These are phyloP conservation scores for Calliopum simillimum DNA, from an alignment of 2,888 invertebrate genomes.

Conservation along the genomic window DNA sequence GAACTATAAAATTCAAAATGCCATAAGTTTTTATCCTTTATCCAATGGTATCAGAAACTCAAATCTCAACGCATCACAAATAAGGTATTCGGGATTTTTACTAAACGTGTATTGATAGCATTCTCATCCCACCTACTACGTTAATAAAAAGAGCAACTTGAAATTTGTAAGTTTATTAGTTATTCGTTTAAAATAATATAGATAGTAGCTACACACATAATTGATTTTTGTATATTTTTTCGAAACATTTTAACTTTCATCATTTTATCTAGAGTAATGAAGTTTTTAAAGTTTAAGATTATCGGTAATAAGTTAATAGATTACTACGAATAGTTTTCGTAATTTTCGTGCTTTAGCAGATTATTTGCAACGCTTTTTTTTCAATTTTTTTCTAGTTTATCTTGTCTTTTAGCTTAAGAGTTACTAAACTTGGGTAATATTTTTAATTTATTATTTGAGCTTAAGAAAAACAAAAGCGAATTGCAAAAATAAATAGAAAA, in stretches of 20 bases:
- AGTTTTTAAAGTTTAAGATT: too few relatives aligned
- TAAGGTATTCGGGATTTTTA: too few relatives aligned
- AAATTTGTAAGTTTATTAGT: slow-evolving; percentile 6
- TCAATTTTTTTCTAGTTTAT: neutral
- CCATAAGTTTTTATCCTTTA: too few relatives aligned
- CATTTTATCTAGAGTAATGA: neutral
- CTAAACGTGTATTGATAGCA: too few relatives aligned
- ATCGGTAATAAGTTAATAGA: too few relatives aligned
- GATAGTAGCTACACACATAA: slow-evolving; percentile 11
- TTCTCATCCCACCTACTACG: too few relatives aligned
- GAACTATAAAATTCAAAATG: too few relatives aligned
- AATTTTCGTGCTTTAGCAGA: neutral
- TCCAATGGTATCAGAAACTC: too few relatives aligned
- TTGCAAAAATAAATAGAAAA: too few relatives aligned
- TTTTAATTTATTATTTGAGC: neutral
- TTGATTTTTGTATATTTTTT: slow-evolving; percentile 6
- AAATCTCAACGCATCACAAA: too few relatives aligned
- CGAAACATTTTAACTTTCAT: slow-evolving; percentile 11
- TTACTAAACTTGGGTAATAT: neutral
- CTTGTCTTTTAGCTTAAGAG: slow-evolving; percentile 2
- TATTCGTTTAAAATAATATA: slow-evolving; percentile 23
- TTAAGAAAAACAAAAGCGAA: neutral
- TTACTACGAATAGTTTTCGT: neutral
- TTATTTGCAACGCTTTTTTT: neutral
- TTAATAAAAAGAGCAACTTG: too few relatives aligned